phyloP scores from a whole-genome alignment of 2,113 vertebrate genomes.

The Poicephalus meyeri region DNA sequence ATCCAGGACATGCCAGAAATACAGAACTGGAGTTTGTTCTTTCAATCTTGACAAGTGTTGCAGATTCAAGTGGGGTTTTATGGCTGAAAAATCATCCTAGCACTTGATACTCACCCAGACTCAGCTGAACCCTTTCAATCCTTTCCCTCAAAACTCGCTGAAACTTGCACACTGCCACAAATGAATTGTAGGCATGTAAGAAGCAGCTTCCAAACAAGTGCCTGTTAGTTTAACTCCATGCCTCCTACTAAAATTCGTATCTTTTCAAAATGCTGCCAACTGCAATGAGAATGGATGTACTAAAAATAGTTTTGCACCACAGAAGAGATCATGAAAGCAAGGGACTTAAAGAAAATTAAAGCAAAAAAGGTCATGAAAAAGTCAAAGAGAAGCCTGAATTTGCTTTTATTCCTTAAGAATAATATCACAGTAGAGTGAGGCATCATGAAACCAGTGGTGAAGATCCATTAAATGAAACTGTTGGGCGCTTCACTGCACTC shows the following conservation, averaged over 20 bases:
- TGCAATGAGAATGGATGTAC: background rate
- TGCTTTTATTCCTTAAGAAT: background rate
- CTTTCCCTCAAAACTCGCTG: background rate
- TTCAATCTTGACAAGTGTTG: background rate
- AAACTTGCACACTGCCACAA: background rate
- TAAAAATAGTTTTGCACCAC: constrained; percentile 1
- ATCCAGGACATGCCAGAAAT: background rate
- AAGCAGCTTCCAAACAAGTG: background rate
- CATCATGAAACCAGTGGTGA: background rate
- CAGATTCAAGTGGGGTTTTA: background rate
- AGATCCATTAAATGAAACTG: background rate
- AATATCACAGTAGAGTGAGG: background rate
- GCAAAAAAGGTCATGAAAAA: background rate
- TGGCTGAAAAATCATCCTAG: background rate
- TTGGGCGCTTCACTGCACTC: background rate
- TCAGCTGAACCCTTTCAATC: background rate
- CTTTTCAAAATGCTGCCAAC: background rate
- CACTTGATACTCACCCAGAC: background rate
- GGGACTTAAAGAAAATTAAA: background rate
- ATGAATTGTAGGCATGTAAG: background rate
- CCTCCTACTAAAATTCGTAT: background rate
- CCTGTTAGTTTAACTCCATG: background rate
- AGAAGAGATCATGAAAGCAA: constrained; percentile 3
- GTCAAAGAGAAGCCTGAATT: background rate
- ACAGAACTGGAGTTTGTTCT: background rate